These are phyloP conservation scores for Colistium nudipinnis DNA, from an alignment of 2,113 vertebrate species.

Conservation along the genomic window DNA sequence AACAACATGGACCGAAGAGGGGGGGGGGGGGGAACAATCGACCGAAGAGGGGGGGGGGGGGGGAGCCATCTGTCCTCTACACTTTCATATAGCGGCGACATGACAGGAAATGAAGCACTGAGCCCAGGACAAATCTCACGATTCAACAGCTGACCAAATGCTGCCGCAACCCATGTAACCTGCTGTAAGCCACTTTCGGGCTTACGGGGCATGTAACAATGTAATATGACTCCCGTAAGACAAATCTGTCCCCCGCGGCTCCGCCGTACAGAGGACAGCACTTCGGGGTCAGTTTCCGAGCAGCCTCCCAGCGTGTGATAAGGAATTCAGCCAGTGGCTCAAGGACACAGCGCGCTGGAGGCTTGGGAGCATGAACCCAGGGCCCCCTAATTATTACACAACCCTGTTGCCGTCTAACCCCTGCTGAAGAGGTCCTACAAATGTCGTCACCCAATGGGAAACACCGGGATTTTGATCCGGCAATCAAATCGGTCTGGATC, in stretches of 20 bases:
- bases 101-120: slow-evolving; percentile 17
- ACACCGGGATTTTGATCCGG: not conserved
- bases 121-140: not conserved
- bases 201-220: slow-evolving; percentile 30
- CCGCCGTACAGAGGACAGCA: slow-evolving; percentile 36
- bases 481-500: not conserved
- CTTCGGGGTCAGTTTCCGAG: slow-evolving; percentile 23
- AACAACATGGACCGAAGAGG: not conserved
- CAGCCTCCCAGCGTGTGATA: slow-evolving; percentile 15
- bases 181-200: slow-evolving; percentile 20
- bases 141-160: slow-evolving; percentile 31
- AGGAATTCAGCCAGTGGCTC: slow-evolving; percentile 6
- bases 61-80: slow-evolving; percentile 12
- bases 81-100: slow-evolving; percentile 18
- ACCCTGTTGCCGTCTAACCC: not conserved
- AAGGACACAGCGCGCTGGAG: slow-evolving; percentile 21
- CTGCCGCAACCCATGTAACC: slow-evolving; percentile 17
- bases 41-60: not conserved
- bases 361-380: slow-evolving; percentile 1
- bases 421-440: not conserved
- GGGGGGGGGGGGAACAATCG: slow-evolving; percentile 3
- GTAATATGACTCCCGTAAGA: slow-evolving; percentile 21
- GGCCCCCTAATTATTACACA: not conserved
- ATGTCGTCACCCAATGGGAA: not conserved
- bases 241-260: slow-evolving; percentile 14